phyloP scores from a whole-genome alignment of 2,113 vertebrate species.

The Thymallus thymallus region DNA sequence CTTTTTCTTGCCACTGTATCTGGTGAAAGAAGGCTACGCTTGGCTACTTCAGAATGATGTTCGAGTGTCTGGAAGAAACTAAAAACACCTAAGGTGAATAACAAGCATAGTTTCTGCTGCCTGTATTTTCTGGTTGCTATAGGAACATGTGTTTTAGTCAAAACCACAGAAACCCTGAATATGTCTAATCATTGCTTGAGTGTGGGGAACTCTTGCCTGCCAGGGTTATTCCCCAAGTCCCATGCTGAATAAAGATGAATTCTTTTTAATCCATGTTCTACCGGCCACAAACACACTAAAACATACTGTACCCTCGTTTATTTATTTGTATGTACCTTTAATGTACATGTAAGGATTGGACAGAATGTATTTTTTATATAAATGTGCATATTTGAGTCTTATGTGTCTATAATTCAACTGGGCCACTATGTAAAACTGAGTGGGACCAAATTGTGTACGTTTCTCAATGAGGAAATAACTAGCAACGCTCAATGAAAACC shows the following conservation, averaged over 20 bases:
- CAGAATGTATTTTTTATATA: constrained; percentile 7
- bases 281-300: constrained; percentile 32
- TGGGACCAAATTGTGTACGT: too few relatives aligned
- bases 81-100: constrained; percentile 28
- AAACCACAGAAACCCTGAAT: constrained; percentile 41
- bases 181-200: constrained; percentile 46
- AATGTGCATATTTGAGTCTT: too few relatives aligned
- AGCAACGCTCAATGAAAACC: not conserved
- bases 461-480: too few relatives aligned
- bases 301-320: too few relatives aligned
- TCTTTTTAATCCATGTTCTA: constrained; percentile 59
- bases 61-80: constrained; percentile 48
- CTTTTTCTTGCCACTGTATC: too few relatives aligned
- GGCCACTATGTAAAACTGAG: too few relatives aligned
- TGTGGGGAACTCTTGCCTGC: constrained; percentile 45
- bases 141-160: constrained; percentile 37
- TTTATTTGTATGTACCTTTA: not conserved
- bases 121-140: constrained; percentile 55
- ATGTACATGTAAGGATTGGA: constrained; percentile 43
- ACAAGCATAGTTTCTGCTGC: constrained; percentile 17
- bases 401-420: too few relatives aligned
- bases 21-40: not conserved
- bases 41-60: constrained; percentile 3
- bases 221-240: constrained; percentile 54
- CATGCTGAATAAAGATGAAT: constrained; percentile 67